These are phyloP conservation scores for Corythornis leucogaster DNA, from an alignment of 2,797 vertebrate genomes.

Conservation along the genomic window DNA sequence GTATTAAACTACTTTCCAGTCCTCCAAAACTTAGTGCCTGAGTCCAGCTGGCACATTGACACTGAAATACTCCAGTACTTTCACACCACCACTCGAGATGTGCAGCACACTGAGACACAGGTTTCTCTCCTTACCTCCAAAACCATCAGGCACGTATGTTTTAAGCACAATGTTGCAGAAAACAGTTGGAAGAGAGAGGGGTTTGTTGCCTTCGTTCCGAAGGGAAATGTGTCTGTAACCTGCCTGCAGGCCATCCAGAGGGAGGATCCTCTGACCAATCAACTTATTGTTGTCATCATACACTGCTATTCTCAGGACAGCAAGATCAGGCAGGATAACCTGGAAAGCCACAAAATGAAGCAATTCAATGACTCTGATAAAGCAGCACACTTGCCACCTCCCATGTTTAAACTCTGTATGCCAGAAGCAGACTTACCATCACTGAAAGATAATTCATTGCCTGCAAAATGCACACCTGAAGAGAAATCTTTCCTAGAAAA, in stretches of 20 bases:
- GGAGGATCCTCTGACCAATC: conserved; percentile 96
- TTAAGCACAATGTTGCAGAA: conserved; percentile 99
- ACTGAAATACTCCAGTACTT: not conserved
- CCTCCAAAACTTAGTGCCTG: not conserved
- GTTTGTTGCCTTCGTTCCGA: conserved; percentile 98
- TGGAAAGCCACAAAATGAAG: conserved; percentile 62
- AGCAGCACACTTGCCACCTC: not conserved
- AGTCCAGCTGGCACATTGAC: not conserved
- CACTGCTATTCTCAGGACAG: conserved; percentile 95
- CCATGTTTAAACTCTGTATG: not conserved
- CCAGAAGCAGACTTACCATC: not conserved
- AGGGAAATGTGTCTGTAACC: conserved; percentile 98
- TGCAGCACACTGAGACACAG: not conserved
- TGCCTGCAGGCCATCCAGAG: conserved; percentile 95
- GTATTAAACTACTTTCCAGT: not conserved
- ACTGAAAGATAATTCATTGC: not conserved
- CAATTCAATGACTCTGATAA: not conserved
- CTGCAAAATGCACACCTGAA: not conserved
- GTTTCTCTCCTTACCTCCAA: conserved; percentile 89
- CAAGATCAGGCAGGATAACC: conserved; percentile 97
- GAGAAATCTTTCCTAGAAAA: not conserved
- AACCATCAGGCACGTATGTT: conserved; percentile 98
- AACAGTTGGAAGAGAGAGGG: conserved; percentile 93
- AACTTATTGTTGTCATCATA: conserved; percentile 98
- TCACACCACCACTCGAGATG: not conserved